Conservation (phyloP, 2,797 vertebrate species). For the Emys orbicularis region DNA sequence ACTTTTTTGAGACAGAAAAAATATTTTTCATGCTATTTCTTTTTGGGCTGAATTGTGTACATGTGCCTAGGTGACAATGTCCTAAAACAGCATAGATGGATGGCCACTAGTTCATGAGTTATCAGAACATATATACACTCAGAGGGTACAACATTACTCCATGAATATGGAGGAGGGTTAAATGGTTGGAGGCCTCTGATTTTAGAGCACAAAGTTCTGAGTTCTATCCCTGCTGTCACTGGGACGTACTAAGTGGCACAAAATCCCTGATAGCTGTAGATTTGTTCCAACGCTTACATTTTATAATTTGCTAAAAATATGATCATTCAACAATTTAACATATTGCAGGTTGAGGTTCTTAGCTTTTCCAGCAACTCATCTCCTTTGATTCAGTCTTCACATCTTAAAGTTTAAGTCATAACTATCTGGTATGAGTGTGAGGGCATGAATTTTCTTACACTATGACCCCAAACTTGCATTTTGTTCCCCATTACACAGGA, state of each 20-base stretch:
- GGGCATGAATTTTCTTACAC: conserved; percentile 5
- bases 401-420: conserved; percentile 14
- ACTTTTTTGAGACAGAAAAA: neutral
- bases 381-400: conserved; percentile 16
- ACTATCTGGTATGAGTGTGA: neutral
- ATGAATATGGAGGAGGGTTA: neutral
- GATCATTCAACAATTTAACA: neutral
- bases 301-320: conserved; percentile 13
- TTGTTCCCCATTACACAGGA: conserved; percentile 56
- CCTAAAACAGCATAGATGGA: neutral
- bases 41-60: neutral
- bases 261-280: conserved; percentile 37
- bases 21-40: neutral
- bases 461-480: conserved; percentile 65
- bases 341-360: conserved; percentile 8
- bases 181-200: neutral
- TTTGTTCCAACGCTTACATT: conserved; percentile 36
- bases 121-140: neutral
- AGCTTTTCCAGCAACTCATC: neutral
- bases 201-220: neutral
- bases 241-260: neutral
- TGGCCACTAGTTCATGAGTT: neutral
- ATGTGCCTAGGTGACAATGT: neutral
- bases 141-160: neutral
- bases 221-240: conserved; percentile 1